Conservation (phyloP, 2,797 vertebrate species). For the Trematomus bernacchii region DNA sequence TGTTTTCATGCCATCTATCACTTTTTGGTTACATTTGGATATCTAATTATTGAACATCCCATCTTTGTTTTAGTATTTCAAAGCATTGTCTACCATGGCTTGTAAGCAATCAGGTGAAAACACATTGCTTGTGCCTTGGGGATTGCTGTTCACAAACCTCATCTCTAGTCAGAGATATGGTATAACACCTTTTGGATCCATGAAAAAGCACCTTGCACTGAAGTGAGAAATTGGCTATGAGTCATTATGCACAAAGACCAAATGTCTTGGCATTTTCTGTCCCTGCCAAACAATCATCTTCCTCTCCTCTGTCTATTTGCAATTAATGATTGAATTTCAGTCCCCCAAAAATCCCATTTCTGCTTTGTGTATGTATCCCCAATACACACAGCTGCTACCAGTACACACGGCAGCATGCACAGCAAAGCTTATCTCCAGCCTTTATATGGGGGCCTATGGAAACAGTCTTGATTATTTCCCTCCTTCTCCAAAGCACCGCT, state of each 20-base stretch:
- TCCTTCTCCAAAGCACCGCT: slow-evolving; percentile 84
- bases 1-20: slow-evolving; percentile 15
- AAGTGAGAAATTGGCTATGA: slow-evolving; percentile 83
- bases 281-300: slow-evolving; percentile 81
- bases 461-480: slow-evolving; percentile 86
- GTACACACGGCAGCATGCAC: slow-evolving; percentile 79
- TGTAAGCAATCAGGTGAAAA: slow-evolving; percentile 78
- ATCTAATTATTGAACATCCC: slow-evolving; percentile 40
- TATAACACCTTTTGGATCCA: slow-evolving; percentile 76
- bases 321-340: slow-evolving; percentile 86
- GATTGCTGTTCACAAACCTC: slow-evolving; percentile 69
- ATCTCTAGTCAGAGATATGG: slow-evolving; percentile 78
- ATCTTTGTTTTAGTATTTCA: slow-evolving; percentile 59
- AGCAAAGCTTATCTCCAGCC: slow-evolving; percentile 84
- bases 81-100: slow-evolving; percentile 58
- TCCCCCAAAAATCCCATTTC: slow-evolving; percentile 78
- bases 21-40: slow-evolving; percentile 45
- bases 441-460: slow-evolving; percentile 86
- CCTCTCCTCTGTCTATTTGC: slow-evolving; percentile 84
- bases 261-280: slow-evolving; percentile 81
- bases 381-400: slow-evolving; percentile 80
- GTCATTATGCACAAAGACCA: slow-evolving; percentile 83
- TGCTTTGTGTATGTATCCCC: slow-evolving; percentile 81
- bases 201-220: slow-evolving; percentile 78
- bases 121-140: slow-evolving; percentile 71